Evolutionary conservation across 1,140 invertebrate species (phyloP).

Genomic region (Orchesella cincta): DNA sequence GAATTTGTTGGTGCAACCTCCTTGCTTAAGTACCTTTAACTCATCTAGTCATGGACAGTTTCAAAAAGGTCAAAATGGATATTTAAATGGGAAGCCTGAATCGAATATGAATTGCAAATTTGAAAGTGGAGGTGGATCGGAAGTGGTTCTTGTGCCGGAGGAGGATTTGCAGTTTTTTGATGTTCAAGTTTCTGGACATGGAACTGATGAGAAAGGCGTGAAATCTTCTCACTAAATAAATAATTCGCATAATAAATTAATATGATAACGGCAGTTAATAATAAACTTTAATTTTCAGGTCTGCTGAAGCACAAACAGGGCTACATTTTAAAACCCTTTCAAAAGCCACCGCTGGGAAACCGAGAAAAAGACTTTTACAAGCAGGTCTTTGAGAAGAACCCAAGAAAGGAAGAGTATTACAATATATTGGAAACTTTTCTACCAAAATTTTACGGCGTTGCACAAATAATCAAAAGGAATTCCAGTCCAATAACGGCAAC

Average conservation of each 20-base stretch:
- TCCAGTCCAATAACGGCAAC: not conserved
- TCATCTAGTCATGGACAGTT: no score
- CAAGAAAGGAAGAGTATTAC: constrained; percentile 52
- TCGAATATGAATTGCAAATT: no score
- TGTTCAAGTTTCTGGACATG: constrained; percentile 6
- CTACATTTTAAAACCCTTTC: constrained; percentile 70
- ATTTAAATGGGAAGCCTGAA: no score
- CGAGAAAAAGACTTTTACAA: constrained; percentile 75
- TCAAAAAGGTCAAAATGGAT: no score
- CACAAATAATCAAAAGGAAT: not conserved
- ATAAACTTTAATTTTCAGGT: no score
- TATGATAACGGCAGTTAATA: no score
- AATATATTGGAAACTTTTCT: constrained; percentile 62
- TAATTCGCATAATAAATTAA: no score
- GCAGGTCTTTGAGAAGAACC: constrained; percentile 54
- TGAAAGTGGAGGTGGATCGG: not conserved
- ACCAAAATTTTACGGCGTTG: constrained; percentile 65
- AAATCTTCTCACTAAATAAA: no score
- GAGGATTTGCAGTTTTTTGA: not conserved
- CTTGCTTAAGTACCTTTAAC: no score
- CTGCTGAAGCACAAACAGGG: constrained; percentile 60
- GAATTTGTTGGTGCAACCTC: no score
- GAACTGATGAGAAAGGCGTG: not conserved
- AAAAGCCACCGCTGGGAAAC: constrained; percentile 67
- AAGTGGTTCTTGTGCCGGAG: not conserved